Evolutionary conservation across 2,888 invertebrate species (phyloP), one percentile per base, ranked within the genome.

Genomic region (Steinernema hermaphroditum): DNA sequence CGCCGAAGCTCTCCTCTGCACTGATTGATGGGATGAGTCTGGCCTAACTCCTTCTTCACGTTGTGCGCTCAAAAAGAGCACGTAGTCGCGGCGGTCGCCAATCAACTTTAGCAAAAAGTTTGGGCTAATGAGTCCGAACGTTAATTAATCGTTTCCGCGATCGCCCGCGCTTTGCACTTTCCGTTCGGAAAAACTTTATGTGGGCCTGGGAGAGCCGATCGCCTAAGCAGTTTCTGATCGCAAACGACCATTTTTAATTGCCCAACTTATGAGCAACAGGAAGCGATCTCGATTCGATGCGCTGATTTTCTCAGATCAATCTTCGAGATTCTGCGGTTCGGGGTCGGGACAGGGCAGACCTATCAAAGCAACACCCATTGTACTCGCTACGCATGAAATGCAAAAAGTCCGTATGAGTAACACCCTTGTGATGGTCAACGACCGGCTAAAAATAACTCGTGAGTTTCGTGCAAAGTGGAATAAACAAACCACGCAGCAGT

Each of bases 401-500:
- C n/a, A n/a, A n/a, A n/a, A n/a, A n/a, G n/a, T n/a, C n/a, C n/a
- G n/a, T n/a, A n/a, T n/a, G n/a, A 27, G 54, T 54, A 24, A 24
- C 54, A 22, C 54, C 12, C 54, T 54, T 27, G 27, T 14, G 54
- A 19, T 27, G 54, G 27, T 27, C 54, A 27, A 54, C 22, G 54
- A 54, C 27, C 54, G 14, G 54, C 54, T 14, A 19, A 54, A 54
- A 54, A 54, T 54, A 54, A 14, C 46, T 46, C 46, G 2, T 46
- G 19, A 46, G 19, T 41, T 41, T 16, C 9, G 43, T 41, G 43
- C 19, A 27, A 14, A 27, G 22, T 54, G 22, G 14, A 27, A 54
- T 54, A 54, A 54, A 54, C 54, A 54, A 54, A 54, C 54, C 46
- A 46, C 46, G 46, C 46, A 46, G n/a, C n/a, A n/a, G n/a, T n/a